Evolutionary conservation across 1,140 invertebrate species (phyloP).

Genomic region (Diuraphis noxia): DNA sequence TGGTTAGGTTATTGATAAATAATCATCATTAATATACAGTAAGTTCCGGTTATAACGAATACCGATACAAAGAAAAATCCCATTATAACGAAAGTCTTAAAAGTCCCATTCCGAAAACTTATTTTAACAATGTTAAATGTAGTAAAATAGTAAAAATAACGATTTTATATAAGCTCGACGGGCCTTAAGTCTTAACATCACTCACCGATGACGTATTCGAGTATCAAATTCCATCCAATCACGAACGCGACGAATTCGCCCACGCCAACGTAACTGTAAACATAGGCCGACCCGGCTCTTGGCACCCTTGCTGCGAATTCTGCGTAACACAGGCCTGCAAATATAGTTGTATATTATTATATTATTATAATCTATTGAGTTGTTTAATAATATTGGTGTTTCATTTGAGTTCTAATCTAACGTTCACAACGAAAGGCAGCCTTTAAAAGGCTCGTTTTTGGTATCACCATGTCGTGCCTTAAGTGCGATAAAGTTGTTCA

Average conservation of each 20-base stretch:
- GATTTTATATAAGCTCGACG: not conserved
- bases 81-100: not conserved
- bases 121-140: no score
- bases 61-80: not conserved
- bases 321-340: constrained; percentile 75
- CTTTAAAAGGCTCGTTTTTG: no score
- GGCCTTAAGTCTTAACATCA: not conserved
- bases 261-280: constrained; percentile 86
- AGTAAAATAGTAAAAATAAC: no score
- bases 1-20: no score
- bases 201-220: constrained; percentile 87
- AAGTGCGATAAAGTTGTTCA: no score
- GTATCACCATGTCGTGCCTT: no score
- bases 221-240: constrained; percentile 86
- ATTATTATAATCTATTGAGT: not conserved
- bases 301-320: constrained; percentile 88
- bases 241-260: constrained; percentile 80
- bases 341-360: not conserved
- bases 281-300: constrained; percentile 82
- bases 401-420: no score
- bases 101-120: not conserved
- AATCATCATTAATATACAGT: no score
- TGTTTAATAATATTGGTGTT: not conserved
- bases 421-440: no score
- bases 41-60: not conserved